Evolutionary conservation across 2,888 invertebrate species (phyloP), one percentile per base, ranked within the genome.

Genomic region (Rhagium mordax): DNA sequence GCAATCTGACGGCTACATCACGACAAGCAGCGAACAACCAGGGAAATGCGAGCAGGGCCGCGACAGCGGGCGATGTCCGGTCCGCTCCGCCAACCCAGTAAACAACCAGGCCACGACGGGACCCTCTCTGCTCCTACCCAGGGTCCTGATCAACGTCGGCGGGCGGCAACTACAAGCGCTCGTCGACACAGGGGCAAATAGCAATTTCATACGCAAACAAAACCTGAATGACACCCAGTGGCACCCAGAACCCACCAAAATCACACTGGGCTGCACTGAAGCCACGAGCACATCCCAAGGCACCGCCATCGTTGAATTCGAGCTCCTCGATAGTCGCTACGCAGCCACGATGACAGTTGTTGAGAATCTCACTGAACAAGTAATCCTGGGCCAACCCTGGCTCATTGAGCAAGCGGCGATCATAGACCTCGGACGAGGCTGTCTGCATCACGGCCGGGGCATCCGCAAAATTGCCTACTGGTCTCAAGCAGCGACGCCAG

Each of bases 201-300:
- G 3, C n/a, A 41, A 41, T 13, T 41, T 41, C 13, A 13, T 41
- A 1, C 2, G 41, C 13, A 41, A 2, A 13, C 2, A 0, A 0
- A 4, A 41, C n/a, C 2, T n/a, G 3, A 8, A 4, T 8, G 8
- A 3, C 29, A 4, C 3, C 4, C 4, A n/a, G 13, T 0, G 1
- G 1, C 4, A 4, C n/a, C 2, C n/a, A 3, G 4, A 1, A 3
- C 2, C n/a, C 0, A 41, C 1, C n/a, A 1, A 2, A 0, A n/a
- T 41, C n/a, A n/a, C 41, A 0, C n/a, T 41, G 41, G 41, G 13
- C 0, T 41, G 41, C 41, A 15, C 4, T 0, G 3, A n/a, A 3
- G 4, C 1, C n/a, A 41, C 1, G 4, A 13, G 13, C n/a, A 2
- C 3, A 41, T 1, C 41, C 1, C 1, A n/a, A 10, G 41, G 41